Conservation (phyloP, 2,797 vertebrate genomes). For the Trematomus bernacchii region DNA sequence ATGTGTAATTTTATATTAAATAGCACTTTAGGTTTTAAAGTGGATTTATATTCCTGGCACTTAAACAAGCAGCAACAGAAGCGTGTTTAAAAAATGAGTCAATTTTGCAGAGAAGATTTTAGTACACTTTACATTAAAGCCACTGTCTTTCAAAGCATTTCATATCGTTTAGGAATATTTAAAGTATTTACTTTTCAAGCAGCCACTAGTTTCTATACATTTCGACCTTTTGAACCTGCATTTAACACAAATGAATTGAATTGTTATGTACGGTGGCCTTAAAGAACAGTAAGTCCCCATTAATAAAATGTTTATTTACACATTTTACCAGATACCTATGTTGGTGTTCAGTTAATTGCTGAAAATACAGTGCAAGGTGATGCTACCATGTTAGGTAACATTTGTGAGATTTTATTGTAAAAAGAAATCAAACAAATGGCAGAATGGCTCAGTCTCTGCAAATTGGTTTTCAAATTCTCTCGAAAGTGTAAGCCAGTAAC, state of each 20-base stretch:
- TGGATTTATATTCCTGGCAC: constrained; percentile 29
- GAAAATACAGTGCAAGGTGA: not conserved
- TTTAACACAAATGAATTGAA: too few species aligned
- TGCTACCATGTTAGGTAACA: not conserved
- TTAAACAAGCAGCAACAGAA: constrained; percentile 17
- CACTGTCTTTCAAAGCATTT: constrained; percentile 40
- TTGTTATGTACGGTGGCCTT: too few species aligned
- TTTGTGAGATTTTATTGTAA: not conserved
- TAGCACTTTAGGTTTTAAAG: constrained; percentile 8
- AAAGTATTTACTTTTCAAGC: constrained; percentile 37
- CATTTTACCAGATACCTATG: not conserved
- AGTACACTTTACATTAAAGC: constrained; percentile 38
- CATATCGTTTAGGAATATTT: constrained; percentile 34
- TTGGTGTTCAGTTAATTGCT: not conserved
- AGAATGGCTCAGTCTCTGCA: constrained; percentile 20
- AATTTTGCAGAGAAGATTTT: constrained; percentile 22
- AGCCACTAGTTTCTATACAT: constrained; percentile 26
- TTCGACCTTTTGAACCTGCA: not conserved
- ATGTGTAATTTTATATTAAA: not conserved
- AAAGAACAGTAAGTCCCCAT: too few species aligned
- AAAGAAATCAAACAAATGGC: not conserved
- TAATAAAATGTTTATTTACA: not conserved
- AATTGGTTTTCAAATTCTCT: constrained; percentile 28
- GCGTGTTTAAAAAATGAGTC: not conserved
- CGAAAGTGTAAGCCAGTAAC: constrained; percentile 21